Evolutionary conservation across 2,113 vertebrate species (phyloP), one percentile per base, ranked within the genome.

Genomic region (Heterotis niloticus): DNA sequence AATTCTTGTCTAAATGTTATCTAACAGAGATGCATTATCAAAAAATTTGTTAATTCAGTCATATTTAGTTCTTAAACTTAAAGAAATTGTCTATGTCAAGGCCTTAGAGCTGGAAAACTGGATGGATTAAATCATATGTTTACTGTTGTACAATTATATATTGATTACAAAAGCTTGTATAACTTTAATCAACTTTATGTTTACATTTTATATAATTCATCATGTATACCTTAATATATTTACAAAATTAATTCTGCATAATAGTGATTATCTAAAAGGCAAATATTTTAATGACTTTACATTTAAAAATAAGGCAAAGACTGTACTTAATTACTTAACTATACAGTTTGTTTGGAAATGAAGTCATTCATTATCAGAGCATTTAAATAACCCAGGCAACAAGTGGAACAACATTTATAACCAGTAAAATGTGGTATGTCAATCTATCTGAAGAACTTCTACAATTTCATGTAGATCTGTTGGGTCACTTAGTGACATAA

Each of bases 221-320:
- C 90, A 89, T 90, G 86, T 88, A 86, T 81, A 90, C 88, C 90
- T 91, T 86, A 85, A 87, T 71, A 83, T 95, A 94, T 95, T 90
- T 95, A 96, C 95, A 96, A 92, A 93, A 90, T 85, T 87, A 91
- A 89, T 85, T 94, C 92, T 94, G 93, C 90, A 89, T 91, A 92
- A 94, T 91, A 92, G 90, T 93, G 90, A 92, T 90, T 91, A 91
- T 89, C 93, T 91, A 88, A 92, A 94, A 95, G 96, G 95, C 95
- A 91, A 93, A 90, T 84, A 81, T 93, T 92, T 92, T 88, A 92
- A 91, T 91, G 91, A 94, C 89, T 93, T 90, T 94, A 95, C 90
- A 94, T 91, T 91, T 90, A 92, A 92, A 93, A 93, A 93, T 94
- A 98, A 98, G 96, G 96, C 96, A 95, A 93, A 93, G 90, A 85